Conservation (phyloP, 2,113 vertebrate species). For the Rhinolophus sinicus region DNA sequence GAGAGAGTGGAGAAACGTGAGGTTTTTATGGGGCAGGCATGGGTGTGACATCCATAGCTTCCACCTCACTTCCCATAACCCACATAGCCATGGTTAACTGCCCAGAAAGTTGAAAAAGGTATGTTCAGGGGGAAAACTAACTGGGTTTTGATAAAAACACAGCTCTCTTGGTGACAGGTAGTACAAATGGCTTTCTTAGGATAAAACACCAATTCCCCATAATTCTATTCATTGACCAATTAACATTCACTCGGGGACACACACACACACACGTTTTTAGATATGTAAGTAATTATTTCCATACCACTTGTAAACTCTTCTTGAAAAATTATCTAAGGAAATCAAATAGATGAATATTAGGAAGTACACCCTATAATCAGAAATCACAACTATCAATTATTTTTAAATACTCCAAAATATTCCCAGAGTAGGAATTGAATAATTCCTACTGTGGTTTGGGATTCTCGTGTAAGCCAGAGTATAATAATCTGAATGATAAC, state of each 20-base stretch:
- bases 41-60: not conserved
- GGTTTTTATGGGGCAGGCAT: not conserved
- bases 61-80: not conserved
- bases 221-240: not conserved
- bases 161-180: not conserved
- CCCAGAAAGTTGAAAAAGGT: not conserved
- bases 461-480: not conserved
- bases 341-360: not conserved
- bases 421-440: not conserved
- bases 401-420: not conserved
- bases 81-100: not conserved
- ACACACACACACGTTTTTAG: not conserved
- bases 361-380: not conserved
- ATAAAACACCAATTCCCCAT: not conserved
- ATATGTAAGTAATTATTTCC: not conserved
- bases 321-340: not conserved
- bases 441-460: not conserved
- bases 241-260: not conserved
- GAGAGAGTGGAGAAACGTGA: not conserved
- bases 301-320: not conserved
- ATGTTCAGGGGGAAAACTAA: not conserved
- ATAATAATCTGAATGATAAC: not conserved
- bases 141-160: not conserved
- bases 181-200: not conserved
- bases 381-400: not conserved